A percentile compares a stretch with the other conserved stretches of the same genome.
These are phyloP conservation scores for Drosophila planitibia DNA, from an alignment of 2,888 invertebrate species.

Conservation along the genomic window DNA sequence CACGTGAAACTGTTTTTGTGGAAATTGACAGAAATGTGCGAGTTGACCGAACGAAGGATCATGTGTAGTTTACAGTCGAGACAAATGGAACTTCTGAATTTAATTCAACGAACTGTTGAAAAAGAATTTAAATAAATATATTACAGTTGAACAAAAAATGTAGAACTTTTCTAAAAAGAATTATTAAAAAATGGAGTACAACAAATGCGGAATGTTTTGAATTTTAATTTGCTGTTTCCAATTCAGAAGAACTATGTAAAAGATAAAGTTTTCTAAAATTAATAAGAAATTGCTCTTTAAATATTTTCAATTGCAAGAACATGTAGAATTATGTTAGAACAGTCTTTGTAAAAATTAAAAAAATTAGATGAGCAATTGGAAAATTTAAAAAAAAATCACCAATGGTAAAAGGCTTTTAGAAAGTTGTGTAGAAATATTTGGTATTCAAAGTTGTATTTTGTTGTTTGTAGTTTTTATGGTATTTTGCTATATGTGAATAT, in stretches of 20 bases:
- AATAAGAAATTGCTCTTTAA: neutral
- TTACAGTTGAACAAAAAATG: neutral
- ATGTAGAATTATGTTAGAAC: neutral
- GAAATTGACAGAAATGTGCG: slow-evolving; percentile 12
- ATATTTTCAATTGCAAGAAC: neutral
- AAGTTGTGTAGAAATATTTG: slow-evolving; percentile 3
- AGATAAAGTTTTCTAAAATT: no score
- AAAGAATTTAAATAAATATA: neutral
- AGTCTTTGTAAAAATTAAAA: neutral
- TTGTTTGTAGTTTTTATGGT: slow-evolving; percentile 12
- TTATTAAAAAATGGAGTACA: neutral
- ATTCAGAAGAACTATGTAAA: neutral
- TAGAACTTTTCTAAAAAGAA: accelerated
- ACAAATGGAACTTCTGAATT: neutral
- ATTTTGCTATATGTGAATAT: slow-evolving; percentile 27
- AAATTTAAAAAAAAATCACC: neutral
- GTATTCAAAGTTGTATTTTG: neutral
- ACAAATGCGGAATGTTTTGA: neutral
- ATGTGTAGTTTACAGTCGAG: neutral
- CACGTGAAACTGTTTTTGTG: slow-evolving; percentile 12
- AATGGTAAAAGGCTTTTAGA: neutral
- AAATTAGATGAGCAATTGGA: neutral
- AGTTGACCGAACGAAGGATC: neutral
- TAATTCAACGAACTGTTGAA: neutral
- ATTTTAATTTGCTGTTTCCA: neutral